A percentile compares a stretch with the other conserved stretches of the same genome.
Conservation (phyloP, 37 sponge, comb jelly and placozoan genomes). For the Halichondria panicea region DNA sequence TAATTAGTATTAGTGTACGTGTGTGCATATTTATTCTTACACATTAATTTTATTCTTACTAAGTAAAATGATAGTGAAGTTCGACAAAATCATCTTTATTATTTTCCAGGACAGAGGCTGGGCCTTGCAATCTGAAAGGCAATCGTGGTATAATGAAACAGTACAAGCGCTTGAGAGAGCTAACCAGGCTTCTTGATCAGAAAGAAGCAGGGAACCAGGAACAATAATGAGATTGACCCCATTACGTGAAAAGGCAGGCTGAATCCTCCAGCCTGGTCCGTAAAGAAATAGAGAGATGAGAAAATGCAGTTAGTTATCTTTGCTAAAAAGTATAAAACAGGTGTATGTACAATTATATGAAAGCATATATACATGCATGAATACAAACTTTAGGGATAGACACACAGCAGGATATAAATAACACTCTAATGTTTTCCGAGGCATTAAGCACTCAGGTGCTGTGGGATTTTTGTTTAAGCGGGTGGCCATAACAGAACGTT, state of each 20-base stretch:
- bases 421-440: too few relatives aligned
- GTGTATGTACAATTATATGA: background rate
- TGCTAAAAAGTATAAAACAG: background rate
- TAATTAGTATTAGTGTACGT: too few relatives aligned
- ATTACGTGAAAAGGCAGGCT: slow-evolving; percentile 32
- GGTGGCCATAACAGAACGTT: too few relatives aligned
- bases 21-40: too few relatives aligned
- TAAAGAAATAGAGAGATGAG: background rate
- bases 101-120: background rate
- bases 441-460: too few relatives aligned
- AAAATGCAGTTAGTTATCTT: too few relatives aligned
- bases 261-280: slow-evolving; percentile 42
- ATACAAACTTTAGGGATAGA: background rate
- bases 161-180: background rate
- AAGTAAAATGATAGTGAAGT: slow-evolving; percentile 19
- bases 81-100: slow-evolving; percentile 13
- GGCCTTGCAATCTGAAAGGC: background rate
- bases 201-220: background rate
- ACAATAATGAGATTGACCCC: slow-evolving; percentile 15
- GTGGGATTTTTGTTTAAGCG: too few relatives aligned
- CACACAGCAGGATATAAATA: too few relatives aligned
- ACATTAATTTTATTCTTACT: slow-evolving; percentile 7
- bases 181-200: slow-evolving; percentile 5
- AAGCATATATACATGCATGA: background rate
- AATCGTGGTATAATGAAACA: background rate